These are phyloP conservation scores for Aphis craccivora DNA, from an alignment of 1,140 invertebrate genomes.

Conservation along the genomic window DNA sequence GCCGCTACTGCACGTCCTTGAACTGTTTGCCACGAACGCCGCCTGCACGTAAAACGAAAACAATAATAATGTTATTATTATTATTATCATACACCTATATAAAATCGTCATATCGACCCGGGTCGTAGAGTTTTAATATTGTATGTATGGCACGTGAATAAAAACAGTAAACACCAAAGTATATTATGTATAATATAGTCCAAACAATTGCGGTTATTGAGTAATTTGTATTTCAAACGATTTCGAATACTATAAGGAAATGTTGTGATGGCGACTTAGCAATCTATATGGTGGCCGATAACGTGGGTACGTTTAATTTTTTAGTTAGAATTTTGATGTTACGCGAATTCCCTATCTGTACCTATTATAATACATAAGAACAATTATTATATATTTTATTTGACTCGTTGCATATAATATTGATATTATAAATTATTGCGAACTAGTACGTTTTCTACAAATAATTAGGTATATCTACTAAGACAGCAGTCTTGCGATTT, in stretches of 20 bases:
- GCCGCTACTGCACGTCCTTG: background rate
- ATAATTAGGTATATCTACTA: background rate
- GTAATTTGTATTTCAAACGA: background rate
- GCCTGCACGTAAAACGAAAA: background rate
- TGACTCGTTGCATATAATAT: background rate
- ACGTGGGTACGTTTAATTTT: background rate
- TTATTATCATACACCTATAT: background rate
- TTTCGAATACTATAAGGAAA: background rate
- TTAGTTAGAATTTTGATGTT: constrained; percentile 4
- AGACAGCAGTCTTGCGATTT: background rate
- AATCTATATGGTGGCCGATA: background rate
- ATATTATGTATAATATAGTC: background rate
- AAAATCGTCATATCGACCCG: background rate
- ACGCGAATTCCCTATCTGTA: background rate
- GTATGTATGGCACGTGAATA: background rate
- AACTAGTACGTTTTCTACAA: background rate
- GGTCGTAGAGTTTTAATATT: background rate
- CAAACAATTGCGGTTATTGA: background rate
- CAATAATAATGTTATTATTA: constrained; percentile 13
- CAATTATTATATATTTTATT: background rate
- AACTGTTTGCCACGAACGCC: background rate
- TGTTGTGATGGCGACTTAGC: background rate
- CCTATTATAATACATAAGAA: background rate
- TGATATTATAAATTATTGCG: background rate
- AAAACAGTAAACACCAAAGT: background rate